Evolutionary conservation across 2,888 invertebrate genomes (phyloP), one percentile per base, ranked within the genome.

Genomic region (Apoda limacodes): DNA sequence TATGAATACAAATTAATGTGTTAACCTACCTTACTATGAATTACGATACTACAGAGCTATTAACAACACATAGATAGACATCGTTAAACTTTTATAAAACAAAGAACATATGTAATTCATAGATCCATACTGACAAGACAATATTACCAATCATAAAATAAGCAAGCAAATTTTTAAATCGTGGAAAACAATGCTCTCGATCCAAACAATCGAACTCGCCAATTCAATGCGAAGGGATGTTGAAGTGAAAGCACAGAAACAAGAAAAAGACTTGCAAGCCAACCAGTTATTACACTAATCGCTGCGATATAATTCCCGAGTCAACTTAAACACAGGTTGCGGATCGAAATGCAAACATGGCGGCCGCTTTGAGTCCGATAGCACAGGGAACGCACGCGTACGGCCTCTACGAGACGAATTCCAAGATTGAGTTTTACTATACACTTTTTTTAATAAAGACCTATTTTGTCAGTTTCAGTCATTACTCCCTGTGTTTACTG

Each of bases 251-350:
- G 65, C 64, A 62, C 63, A 61, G 65, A 65, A 71, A 70, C 61
- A 65, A 70, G 67, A 76, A 74, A 75, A 74, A 69, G 61, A 53
- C 52, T 52, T 51, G 53, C 60, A 59, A 62, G 53, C 66, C 70
- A 75, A 75, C 76, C 78, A 75, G 81, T 80, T 78, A 80, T 81
- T 81, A 81, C 76, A 68, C 80, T 82, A 82, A 81, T 82, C 78
- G 78, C 66, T 60, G 64, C 70, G 74, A 80, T 80, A 82, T 81
- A 78, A 81, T 81, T 80, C 76, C 71, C 64, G 60, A 76, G 75
- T 78, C 72, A 76, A 76, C 74, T 74, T 82, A 80, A 82, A 80
- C 80, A 81, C 81, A 76, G 80, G 80, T 78, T 68, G 74, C 69
- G 62, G 69, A 72, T 71, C 74, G 80, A 74, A 81, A 81, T 69